phyloP scores from a whole-genome alignment of 2,113 vertebrate genomes.

The Eubucco bourcierii region DNA sequence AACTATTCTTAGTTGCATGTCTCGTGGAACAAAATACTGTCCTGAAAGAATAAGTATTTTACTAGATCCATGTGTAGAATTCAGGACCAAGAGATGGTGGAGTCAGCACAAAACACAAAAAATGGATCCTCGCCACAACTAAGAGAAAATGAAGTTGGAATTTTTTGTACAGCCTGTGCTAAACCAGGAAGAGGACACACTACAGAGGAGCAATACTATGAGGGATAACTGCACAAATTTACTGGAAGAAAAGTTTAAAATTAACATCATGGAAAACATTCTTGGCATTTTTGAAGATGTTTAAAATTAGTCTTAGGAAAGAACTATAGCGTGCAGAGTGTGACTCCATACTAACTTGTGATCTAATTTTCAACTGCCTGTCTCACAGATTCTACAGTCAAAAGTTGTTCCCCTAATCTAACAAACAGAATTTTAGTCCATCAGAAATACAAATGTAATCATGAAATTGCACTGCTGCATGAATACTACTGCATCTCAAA shows the following conservation, averaged over 20 bases:
- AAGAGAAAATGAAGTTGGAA: background rate
- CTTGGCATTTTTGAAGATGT: background rate
- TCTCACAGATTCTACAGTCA: background rate
- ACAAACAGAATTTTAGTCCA: background rate
- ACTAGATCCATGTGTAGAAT: background rate
- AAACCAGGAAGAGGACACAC: background rate
- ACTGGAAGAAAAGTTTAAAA: background rate
- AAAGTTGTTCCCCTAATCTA: background rate
- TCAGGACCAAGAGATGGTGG: background rate
- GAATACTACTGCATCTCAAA: background rate
- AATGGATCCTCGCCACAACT: background rate
- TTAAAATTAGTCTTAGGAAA: background rate
- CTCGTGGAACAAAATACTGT: background rate
- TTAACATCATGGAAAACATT: background rate
- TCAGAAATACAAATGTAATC: background rate
- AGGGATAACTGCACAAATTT: background rate
- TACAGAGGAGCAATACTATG: background rate
- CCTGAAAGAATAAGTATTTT: background rate
- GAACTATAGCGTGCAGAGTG: background rate
- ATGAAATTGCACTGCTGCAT: background rate
- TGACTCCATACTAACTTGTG: background rate
- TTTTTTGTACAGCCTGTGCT: background rate
- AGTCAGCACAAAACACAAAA: background rate
- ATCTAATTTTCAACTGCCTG: background rate
- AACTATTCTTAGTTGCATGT: background rate